phyloP scores from a whole-genome alignment of 2,888 invertebrate genomes.

The Orthosia gracilis region DNA sequence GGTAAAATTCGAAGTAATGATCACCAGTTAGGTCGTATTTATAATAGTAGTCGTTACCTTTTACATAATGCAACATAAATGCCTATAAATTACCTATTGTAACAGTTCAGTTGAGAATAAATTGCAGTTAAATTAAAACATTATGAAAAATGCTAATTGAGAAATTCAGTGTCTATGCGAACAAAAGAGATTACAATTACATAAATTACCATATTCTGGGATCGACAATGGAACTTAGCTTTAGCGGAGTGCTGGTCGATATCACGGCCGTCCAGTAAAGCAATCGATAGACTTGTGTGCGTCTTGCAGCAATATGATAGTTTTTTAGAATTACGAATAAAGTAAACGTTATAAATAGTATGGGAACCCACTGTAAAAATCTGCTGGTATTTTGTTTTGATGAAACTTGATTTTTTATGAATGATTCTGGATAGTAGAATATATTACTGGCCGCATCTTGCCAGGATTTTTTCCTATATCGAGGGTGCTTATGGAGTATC shows the following conservation, averaged over 20 bases:
- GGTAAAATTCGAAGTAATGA: background rate
- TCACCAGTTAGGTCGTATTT: background rate
- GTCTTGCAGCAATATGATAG: background rate
- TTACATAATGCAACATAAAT: slow-evolving; percentile 2
- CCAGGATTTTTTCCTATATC: too few species aligned
- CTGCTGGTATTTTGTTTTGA: too few species aligned
- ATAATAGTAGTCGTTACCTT: background rate
- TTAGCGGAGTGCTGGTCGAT: slow-evolving; percentile 28
- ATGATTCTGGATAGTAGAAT: too few species aligned
- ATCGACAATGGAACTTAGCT: slow-evolving; percentile 23
- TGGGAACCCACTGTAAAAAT: too few species aligned
- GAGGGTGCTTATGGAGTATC: too few species aligned
- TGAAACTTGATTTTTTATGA: too few species aligned
- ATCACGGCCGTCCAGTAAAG: slow-evolving; percentile 32
- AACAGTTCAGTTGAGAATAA: background rate
- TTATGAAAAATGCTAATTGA: slow-evolving; percentile 25
- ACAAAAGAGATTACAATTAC: slow-evolving; percentile 38
- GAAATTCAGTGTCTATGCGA: slow-evolving; percentile 15
- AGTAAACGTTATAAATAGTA: too few species aligned
- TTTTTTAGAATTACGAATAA: slow-evolving; percentile 1
- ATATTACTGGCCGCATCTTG: too few species aligned
- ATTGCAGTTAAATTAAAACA: slow-evolving; percentile 33
- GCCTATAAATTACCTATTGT: background rate
- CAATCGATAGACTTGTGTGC: slow-evolving; percentile 45
- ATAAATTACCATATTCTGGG: slow-evolving; percentile 40